phyloP scores from a whole-genome alignment of 2,888 invertebrate species.

The Hanleya hanleyi region DNA sequence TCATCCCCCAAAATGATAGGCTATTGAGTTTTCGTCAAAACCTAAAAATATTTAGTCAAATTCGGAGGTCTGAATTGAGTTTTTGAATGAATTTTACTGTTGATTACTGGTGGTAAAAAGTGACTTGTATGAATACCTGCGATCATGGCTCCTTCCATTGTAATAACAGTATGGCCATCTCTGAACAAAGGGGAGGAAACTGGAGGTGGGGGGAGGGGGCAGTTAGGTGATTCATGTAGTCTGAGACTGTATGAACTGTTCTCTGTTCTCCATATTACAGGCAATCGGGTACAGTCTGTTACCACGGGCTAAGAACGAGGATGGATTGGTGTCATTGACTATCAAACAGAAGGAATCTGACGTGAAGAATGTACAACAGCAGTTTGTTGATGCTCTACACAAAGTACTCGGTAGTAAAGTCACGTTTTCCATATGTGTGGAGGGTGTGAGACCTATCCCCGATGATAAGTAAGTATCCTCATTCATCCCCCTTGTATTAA shows the following conservation, averaged over 20 bases:
- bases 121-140: too few relatives aligned
- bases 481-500: too few relatives aligned
- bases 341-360: conserved; percentile 89
- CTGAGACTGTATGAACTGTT: not conserved
- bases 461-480: conserved; percentile 81
- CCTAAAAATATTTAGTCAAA: too few relatives aligned
- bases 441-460: conserved; percentile 84
- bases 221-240: not conserved
- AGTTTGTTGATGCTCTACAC: conserved; percentile 74
- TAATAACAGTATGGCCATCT: too few relatives aligned
- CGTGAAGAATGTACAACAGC: conserved; percentile 83
- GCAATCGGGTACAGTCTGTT: conserved; percentile 94
- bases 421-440: conserved; percentile 85
- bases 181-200: too few relatives aligned
- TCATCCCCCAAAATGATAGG: too few relatives aligned
- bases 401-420: conserved; percentile 85
- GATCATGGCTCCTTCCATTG: too few relatives aligned
- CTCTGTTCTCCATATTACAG: conserved; percentile 60
- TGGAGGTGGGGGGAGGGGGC: not conserved
- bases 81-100: too few relatives aligned
- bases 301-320: conserved; percentile 89
- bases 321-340: conserved; percentile 90
- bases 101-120: too few relatives aligned
- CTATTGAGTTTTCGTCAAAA: too few relatives aligned
- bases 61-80: too few relatives aligned